These are phyloP conservation scores for Rhyacichthys aspro DNA, from an alignment of 2,797 vertebrate genomes.

Conservation along the genomic window DNA sequence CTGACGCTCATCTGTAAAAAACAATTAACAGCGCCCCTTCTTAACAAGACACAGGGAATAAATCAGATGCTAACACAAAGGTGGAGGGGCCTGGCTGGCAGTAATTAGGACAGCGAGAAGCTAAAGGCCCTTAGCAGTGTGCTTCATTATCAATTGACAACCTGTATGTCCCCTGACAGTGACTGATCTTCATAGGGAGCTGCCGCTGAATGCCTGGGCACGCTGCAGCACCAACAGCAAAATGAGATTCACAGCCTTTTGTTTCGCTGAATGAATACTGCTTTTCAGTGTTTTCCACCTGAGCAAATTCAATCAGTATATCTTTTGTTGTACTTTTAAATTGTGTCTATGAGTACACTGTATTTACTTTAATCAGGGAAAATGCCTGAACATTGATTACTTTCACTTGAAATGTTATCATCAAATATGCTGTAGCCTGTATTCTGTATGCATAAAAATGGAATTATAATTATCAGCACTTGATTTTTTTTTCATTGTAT, in stretches of 20 bases:
- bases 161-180: slow-evolving; percentile 84
- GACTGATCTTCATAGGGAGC: slow-evolving; percentile 75
- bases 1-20: slow-evolving; percentile 90
- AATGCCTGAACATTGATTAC: slow-evolving; percentile 3
- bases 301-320: slow-evolving; percentile 55
- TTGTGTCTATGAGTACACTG: neutral
- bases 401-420: slow-evolving; percentile 10
- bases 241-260: slow-evolving; percentile 71
- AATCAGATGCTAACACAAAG: slow-evolving; percentile 94
- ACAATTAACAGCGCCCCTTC: slow-evolving; percentile 90
- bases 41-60: slow-evolving; percentile 89
- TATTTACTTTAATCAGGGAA: slow-evolving; percentile 8
- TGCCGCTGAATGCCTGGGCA: slow-evolving; percentile 64
- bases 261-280: slow-evolving; percentile 61
- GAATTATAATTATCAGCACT: slow-evolving; percentile 1
- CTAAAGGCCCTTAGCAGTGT: slow-evolving; percentile 82
- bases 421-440: slow-evolving; percentile 2
- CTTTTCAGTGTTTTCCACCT: slow-evolving; percentile 48
- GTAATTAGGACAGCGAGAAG: slow-evolving; percentile 89
- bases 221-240: slow-evolving; percentile 54
- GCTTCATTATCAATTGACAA: slow-evolving; percentile 89
- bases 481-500: neutral
- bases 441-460: neutral
- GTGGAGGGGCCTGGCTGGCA: slow-evolving; percentile 73
- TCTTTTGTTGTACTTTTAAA: slow-evolving; percentile 13